Evolutionary conservation across 2,888 invertebrate genomes (phyloP).

Genomic region (Shargacucullia verbasci): DNA sequence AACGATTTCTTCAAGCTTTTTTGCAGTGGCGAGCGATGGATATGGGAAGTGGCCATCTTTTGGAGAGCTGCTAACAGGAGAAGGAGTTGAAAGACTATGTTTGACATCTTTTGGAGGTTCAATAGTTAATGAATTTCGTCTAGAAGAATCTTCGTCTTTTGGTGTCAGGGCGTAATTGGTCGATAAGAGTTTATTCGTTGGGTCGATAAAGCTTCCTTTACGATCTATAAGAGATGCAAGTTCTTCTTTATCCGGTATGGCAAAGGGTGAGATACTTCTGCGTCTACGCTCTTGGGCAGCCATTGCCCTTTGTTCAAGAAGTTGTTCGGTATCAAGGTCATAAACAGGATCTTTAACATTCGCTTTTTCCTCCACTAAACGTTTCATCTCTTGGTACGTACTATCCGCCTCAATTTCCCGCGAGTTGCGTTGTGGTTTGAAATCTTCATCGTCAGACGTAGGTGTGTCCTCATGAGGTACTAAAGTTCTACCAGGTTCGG

Average conservation of each 20-base stretch:
- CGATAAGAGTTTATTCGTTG: constrained; percentile 82
- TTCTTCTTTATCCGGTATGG: constrained; percentile 82
- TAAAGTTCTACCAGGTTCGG: constrained; percentile 83
- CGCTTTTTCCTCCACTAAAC: constrained; percentile 79
- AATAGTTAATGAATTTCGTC: constrained; percentile 76
- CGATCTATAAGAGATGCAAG: constrained; percentile 68
- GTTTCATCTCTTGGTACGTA: constrained; percentile 85
- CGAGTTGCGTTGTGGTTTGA: constrained; percentile 70
- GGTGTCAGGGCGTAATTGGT: constrained; percentile 80
- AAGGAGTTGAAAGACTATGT: constrained; percentile 72
- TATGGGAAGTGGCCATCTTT: constrained; percentile 75
- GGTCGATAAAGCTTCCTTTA: constrained; percentile 86
- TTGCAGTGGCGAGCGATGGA: constrained; percentile 73
- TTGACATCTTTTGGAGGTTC: constrained; percentile 68
- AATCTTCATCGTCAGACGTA: constrained; percentile 88
- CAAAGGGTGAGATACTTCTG: constrained; percentile 87
- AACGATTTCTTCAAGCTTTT: constrained; percentile 78
- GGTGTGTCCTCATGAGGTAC: constrained; percentile 90
- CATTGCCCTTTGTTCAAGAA: constrained; percentile 81
- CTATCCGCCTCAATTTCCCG: constrained; percentile 85
- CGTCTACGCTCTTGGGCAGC: constrained; percentile 83
- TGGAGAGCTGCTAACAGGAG: constrained; percentile 72
- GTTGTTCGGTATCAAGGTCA: constrained; percentile 82
- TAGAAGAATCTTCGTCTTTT: constrained; percentile 77
- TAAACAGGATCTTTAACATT: constrained; percentile 82